These are phyloP conservation scores for Sphenodon punctatus DNA, from an alignment of 2,797 vertebrate genomes.

Conservation along the genomic window DNA sequence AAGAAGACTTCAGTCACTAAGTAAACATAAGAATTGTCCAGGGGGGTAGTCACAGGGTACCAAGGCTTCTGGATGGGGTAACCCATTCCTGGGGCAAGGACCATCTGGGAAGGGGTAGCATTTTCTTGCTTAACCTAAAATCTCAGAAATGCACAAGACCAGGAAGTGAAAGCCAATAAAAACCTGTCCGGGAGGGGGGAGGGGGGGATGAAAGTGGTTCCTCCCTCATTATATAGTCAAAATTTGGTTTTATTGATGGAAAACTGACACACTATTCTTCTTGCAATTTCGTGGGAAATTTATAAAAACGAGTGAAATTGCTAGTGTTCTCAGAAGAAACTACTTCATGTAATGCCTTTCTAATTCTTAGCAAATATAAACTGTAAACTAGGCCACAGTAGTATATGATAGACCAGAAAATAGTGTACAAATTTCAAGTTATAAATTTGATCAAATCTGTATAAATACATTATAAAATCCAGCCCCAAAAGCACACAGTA, in stretches of 20 bases:
- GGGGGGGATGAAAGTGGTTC: not conserved
- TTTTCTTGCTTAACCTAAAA: too few species aligned
- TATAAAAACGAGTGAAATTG: fast-evolving
- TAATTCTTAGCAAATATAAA: not conserved
- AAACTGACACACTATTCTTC: fast-evolving
- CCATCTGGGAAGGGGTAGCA: too few species aligned
- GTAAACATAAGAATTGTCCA: too few species aligned
- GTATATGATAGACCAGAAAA: fast-evolving
- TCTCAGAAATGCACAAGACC: too few species aligned
- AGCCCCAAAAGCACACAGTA: not conserved
- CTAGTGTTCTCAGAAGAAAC: not conserved
- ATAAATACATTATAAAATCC: not conserved
- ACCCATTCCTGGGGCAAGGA: too few species aligned
- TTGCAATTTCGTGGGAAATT: not conserved
- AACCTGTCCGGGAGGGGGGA: not conserved
- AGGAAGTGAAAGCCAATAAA: not conserved
- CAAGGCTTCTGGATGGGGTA: too few species aligned
- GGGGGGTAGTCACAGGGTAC: too few species aligned
- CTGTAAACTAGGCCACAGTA: fast-evolving
- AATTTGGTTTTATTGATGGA: not conserved
- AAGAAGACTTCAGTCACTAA: too few species aligned
- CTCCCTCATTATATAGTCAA: fast-evolving
- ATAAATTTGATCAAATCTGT: not conserved
- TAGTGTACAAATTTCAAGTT: not conserved
- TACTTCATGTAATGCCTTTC: not conserved